Conservation (phyloP, 2,113 vertebrate genomes). For the Scatophagus argus region DNA sequence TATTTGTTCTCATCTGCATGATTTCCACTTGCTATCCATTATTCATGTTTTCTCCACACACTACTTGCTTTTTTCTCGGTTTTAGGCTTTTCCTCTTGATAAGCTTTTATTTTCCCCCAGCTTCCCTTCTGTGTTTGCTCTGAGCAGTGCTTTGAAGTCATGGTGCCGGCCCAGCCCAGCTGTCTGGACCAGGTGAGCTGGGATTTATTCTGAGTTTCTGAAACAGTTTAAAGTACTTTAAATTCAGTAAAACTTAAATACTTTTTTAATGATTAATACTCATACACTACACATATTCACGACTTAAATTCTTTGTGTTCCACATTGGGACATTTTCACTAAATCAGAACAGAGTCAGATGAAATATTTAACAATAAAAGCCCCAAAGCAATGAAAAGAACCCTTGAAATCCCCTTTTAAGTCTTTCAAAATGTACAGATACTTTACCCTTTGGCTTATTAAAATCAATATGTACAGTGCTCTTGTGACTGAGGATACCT, state of each 20-base stretch:
- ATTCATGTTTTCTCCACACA: conserved; percentile 71
- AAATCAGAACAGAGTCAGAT: neutral
- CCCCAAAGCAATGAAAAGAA: neutral
- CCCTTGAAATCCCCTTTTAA: conserved; percentile 22
- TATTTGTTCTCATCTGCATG: conserved; percentile 76
- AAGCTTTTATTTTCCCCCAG: conserved; percentile 56
- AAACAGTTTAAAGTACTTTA: conserved; percentile 44
- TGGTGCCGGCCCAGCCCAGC: conserved; percentile 44
- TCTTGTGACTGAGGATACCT: conserved; percentile 37
- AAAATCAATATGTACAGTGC: conserved; percentile 26
- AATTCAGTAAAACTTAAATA: conserved; percentile 37
- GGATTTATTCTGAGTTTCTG: conserved; percentile 43
- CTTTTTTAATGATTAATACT: conserved; percentile 11
- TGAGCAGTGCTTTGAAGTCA: conserved; percentile 72
- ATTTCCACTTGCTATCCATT: conserved; percentile 69
- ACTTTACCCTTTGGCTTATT: conserved; percentile 23
- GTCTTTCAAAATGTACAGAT: neutral
- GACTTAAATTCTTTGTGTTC: neutral
- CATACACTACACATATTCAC: neutral
- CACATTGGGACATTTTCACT: neutral
- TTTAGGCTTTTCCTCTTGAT: conserved; percentile 60
- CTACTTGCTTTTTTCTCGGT: conserved; percentile 53
- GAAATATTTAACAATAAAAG: neutral
- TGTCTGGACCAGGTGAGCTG: conserved; percentile 60
- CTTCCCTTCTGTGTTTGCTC: conserved; percentile 55